Conservation (phyloP, 1,140 invertebrate genomes). For the Mya arenaria region DNA sequence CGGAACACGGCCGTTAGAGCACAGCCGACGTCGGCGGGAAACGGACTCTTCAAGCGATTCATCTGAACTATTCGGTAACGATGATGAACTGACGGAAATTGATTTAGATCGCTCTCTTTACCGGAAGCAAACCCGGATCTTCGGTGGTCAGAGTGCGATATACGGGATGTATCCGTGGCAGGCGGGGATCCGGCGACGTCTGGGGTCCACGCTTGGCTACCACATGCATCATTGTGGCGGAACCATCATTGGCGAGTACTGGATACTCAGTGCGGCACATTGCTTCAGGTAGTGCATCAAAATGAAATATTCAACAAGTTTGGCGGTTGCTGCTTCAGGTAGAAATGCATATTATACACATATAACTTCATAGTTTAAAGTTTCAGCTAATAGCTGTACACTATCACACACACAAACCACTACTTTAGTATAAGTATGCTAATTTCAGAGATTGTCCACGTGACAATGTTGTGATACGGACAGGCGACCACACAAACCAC, state of each 20-base stretch:
- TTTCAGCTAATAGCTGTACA: neutral
- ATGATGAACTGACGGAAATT: neutral
- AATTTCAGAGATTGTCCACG: neutral
- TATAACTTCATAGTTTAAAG: neutral
- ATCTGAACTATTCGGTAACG: neutral
- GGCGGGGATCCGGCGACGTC: slow-evolving; percentile 89
- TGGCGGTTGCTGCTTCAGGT: neutral
- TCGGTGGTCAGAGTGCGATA: slow-evolving; percentile 91
- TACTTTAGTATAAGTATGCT: neutral
- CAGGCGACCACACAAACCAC: neutral
- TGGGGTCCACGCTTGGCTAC: slow-evolving; percentile 85
- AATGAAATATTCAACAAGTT: too few relatives aligned
- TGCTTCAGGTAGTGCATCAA: slow-evolving; percentile 93
- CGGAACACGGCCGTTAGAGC: slow-evolving; percentile 33
- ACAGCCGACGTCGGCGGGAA: slow-evolving; percentile 5
- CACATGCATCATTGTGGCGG: slow-evolving; percentile 90
- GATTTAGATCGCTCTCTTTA: slow-evolving; percentile 6
- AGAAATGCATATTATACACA: neutral
- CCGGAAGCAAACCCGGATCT: slow-evolving; percentile 32
- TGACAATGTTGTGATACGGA: neutral
- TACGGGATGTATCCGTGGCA: slow-evolving; percentile 98
- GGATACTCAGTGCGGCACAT: slow-evolving; percentile 97
- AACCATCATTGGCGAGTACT: slow-evolving; percentile 95
- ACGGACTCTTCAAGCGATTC: neutral
- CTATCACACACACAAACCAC: neutral